phyloP scores from a whole-genome alignment of 2,888 invertebrate genomes.

The Limulus polyphemus region DNA sequence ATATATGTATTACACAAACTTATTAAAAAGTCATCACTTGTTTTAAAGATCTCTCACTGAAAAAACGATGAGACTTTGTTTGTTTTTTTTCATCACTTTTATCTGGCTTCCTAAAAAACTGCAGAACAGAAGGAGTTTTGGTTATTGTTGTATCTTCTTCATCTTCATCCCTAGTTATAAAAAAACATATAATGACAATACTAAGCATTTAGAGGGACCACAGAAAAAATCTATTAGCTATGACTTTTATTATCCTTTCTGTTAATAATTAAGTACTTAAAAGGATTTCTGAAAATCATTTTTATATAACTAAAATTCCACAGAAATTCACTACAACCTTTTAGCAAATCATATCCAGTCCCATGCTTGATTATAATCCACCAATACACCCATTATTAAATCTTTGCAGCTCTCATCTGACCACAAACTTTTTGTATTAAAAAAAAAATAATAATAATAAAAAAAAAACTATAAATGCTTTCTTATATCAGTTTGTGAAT shows the following conservation, averaged over 20 bases:
- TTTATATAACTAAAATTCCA: not conserved
- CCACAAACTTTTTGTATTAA: no score
- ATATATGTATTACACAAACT: no score
- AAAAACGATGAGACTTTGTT: conserved; percentile 17
- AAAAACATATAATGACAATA: not conserved
- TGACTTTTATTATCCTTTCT: no score
- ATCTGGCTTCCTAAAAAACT: conserved; percentile 11
- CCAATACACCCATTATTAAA: no score
- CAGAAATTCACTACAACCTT: not conserved
- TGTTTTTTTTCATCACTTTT: conserved; percentile 4
- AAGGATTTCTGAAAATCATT: not conserved
- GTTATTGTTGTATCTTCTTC: conserved; percentile 15
- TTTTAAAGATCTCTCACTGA: conserved; percentile 18
- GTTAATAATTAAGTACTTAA: not conserved
- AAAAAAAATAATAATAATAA: no score
- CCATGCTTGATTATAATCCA: not conserved
- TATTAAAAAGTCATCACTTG: conserved; percentile 3
- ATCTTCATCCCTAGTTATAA: conserved; percentile 19
- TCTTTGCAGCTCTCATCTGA: no score
- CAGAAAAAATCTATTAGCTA: no score
- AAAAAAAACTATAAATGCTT: no score
- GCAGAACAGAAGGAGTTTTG: conserved; percentile 7
- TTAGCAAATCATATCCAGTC: not conserved
- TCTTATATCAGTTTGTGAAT: no score
- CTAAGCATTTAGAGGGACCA: not conserved